phyloP scores from a whole-genome alignment of 2,113 vertebrate species.

The Beaufortia kweichowensis region DNA sequence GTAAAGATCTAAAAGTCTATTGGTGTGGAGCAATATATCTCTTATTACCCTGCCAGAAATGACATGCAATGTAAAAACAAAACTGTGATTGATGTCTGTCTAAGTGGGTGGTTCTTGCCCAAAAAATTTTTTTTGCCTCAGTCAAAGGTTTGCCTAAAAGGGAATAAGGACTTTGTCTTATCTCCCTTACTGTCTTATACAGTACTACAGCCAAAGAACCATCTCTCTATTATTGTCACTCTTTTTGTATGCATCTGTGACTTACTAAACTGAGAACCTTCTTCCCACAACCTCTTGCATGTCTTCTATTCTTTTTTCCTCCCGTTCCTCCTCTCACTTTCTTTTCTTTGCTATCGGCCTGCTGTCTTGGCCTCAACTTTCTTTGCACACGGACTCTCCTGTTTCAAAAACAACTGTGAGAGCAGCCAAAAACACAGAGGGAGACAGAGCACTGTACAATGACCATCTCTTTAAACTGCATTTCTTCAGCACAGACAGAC shows the following conservation, averaged over 20 bases:
- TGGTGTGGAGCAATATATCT: too few relatives aligned
- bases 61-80: too few relatives aligned
- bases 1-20: too few relatives aligned
- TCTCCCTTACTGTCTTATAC: not conserved
- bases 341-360: constrained; percentile 39
- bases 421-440: constrained; percentile 59
- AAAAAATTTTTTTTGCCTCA: not conserved
- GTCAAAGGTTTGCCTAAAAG: not conserved
- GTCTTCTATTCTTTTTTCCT: constrained; percentile 19
- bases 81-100: too few relatives aligned
- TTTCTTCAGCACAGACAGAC: constrained; percentile 58
- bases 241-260: constrained; percentile 28
- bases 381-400: constrained; percentile 60
- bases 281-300: not conserved
- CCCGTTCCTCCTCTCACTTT: constrained; percentile 38
- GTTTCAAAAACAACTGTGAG: constrained; percentile 64
- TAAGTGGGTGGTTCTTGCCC: not conserved
- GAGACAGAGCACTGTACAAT: constrained; percentile 53
- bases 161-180: not conserved
- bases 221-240: not conserved
- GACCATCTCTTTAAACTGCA: constrained; percentile 48
- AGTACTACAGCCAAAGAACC: not conserved
- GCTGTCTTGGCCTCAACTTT: constrained; percentile 47
- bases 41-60: too few relatives aligned
- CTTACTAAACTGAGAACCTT: constrained; percentile 8